A percentile compares a stretch with the other conserved stretches of the same genome.
Evolutionary conservation across 2,113 vertebrate species (phyloP).

Genomic region (Microcebus lehilahytsara): DNA sequence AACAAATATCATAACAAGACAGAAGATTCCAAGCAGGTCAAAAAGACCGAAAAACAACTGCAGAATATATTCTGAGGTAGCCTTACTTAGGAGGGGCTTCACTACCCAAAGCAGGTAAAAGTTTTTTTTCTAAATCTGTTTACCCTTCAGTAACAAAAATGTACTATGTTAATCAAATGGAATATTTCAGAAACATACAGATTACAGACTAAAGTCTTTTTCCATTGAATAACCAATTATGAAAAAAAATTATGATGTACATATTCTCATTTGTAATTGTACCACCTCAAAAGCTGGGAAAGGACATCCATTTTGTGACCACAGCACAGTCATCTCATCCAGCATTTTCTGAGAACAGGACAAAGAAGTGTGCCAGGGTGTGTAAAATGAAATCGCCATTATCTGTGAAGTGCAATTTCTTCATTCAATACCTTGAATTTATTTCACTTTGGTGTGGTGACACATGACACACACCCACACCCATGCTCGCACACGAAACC

Average conservation of each 20-base stretch:
- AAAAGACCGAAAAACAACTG: not conserved
- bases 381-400: constrained; percentile 27
- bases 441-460: constrained; percentile 27
- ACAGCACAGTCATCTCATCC: not conserved
- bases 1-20: not conserved
- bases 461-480: not conserved
- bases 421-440: not conserved
- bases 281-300: not conserved
- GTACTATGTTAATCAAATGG: not conserved
- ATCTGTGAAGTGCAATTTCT: constrained; percentile 21
- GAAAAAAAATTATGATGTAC: not conserved
- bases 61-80: not conserved
- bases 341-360: constrained; percentile 46
- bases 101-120: not conserved
- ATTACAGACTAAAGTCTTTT: not conserved
- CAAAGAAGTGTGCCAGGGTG: constrained; percentile 45
- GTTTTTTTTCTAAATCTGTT: constrained; percentile 8
- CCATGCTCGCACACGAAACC: not conserved
- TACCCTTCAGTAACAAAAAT: not conserved
- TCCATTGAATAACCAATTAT: not conserved
- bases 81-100: not conserved
- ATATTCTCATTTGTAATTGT: constrained; percentile 13
- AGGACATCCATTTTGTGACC: constrained; percentile 55
- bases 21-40: not conserved
- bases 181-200: constrained; percentile 26